Evolutionary conservation across 2,113 vertebrate genomes (phyloP).

Genomic region (Chamaetylas fuelleborni): DNA sequence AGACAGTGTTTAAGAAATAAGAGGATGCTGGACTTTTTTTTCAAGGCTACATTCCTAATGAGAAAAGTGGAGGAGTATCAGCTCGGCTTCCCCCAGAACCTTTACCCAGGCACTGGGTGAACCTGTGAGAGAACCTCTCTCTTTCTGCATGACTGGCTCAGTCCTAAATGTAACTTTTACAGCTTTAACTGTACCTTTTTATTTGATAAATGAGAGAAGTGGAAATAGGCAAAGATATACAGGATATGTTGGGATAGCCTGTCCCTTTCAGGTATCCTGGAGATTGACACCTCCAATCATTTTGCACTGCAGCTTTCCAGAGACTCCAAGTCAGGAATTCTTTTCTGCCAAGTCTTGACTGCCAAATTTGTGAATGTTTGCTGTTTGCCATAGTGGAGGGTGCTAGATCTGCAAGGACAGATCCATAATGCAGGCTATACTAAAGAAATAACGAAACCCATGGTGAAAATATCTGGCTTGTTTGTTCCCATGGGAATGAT

Average conservation of each 20-base stretch:
- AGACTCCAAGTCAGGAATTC: background rate
- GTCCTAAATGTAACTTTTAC: background rate
- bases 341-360: background rate
- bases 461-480: background rate
- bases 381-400: background rate
- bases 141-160: background rate
- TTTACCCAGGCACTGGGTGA: background rate
- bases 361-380: background rate
- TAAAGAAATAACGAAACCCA: background rate
- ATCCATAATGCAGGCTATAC: background rate
- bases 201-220: background rate
- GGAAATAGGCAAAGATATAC: background rate
- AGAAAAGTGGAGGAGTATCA: background rate
- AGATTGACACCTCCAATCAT: background rate
- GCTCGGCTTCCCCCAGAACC: background rate
- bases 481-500: background rate
- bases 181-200: background rate
- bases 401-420: background rate
- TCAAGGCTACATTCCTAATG: background rate
- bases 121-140: background rate
- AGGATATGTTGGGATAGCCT: background rate
- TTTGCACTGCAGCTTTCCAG: background rate
- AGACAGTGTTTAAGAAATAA: background rate
- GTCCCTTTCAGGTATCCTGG: background rate
- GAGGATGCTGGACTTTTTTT: background rate